phyloP scores from a whole-genome alignment of 2,797 vertebrate species.

The Pseudomugil tenellus region DNA sequence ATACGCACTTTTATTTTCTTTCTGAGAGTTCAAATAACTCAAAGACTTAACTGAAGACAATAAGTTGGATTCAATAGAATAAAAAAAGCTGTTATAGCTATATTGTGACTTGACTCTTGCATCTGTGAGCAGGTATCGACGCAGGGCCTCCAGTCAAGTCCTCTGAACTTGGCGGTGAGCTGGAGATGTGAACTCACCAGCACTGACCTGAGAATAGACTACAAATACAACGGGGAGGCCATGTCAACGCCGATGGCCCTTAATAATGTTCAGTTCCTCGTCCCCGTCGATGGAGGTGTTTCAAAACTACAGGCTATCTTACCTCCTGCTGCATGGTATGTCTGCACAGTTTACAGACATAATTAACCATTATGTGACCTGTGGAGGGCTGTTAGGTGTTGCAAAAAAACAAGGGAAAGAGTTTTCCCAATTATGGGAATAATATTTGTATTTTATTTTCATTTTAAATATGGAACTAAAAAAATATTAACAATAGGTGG shows the following conservation, averaged over 20 bases:
- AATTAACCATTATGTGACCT: neutral
- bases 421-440: neutral
- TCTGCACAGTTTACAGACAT: neutral
- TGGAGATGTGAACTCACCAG: constrained; percentile 95
- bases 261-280: constrained; percentile 97
- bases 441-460: neutral
- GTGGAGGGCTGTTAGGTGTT: neutral
- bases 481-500: neutral
- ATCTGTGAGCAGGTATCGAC: constrained; percentile 86
- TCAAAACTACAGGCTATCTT: constrained; percentile 95
- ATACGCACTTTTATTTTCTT: neutral
- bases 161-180: constrained; percentile 94
- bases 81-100: neutral
- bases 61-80: neutral
- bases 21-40: neutral
- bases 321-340: constrained; percentile 93
- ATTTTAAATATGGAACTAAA: neutral
- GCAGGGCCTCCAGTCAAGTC: constrained; percentile 91
- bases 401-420: neutral
- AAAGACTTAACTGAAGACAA: rapidly evolving
- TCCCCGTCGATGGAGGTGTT: constrained; percentile 93
- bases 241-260: constrained; percentile 92
- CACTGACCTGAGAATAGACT: constrained; percentile 97
- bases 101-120: neutral
- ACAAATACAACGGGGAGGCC: constrained; percentile 94